Base-by-base conservation (phyloP, 2,113 vertebrate species). In the Indicator indicator region DNA sequence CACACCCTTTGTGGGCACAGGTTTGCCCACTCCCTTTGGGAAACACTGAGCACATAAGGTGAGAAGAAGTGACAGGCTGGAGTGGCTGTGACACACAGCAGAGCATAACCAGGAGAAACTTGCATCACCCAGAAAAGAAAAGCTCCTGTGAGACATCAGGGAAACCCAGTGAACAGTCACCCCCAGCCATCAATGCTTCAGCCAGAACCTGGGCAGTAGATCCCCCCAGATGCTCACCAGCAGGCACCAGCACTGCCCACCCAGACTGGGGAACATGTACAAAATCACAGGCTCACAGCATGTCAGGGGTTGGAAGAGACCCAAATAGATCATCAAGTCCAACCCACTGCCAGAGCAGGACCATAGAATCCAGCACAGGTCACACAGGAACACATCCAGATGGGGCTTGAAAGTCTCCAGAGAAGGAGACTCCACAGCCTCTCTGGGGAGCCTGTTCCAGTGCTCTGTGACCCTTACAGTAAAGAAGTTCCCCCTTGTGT, bases 241-340 rank as follows among this genome's bases (percentile, higher is more conserved):
- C 30, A 26, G 65, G 8, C 20, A 76, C 64, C 19, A 2, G 58
- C 7, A 21, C 30, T 8, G 2, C 50, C 56, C 32, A 5, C 70
- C 21, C 27, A 11, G 65, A 9, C 14, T 4, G 14, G 30, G 50
- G 23, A 86, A 11, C 1, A 0, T 0, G 6, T 2, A 0, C 71
- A 38, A 60, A n/a, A 14, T 14, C 36, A 36, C 36, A 36, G 36
- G 36, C 36, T 36, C 36, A 36, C 36, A 36, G 36, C 7, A 36
- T 36, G 36, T 36, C 36, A 36, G 36, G 36, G 36, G 36, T 36
- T 36, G 42, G 42, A 44, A 44, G 42, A 44, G 42, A 44, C 42
- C 36, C 36, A 36, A 36, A 36, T 36, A 36, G 36, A 36, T 36
- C 36, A 36, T 36, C 36, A 7, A 36, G 36, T 36, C 36, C 36